Conservation (phyloP, 2,888 invertebrate species). For the Escarpia spicata region DNA sequence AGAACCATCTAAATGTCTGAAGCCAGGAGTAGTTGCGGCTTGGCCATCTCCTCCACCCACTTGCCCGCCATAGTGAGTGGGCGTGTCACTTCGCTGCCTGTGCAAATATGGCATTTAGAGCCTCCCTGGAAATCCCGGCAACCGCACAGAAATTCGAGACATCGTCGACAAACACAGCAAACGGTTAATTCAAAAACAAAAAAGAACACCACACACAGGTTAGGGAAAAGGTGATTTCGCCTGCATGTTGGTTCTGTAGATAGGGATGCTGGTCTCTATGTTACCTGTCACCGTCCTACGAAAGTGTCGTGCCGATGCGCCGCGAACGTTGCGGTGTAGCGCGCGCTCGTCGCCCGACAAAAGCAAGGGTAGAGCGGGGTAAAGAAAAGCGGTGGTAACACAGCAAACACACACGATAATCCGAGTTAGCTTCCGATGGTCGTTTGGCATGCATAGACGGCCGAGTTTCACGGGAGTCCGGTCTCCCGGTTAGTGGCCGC, state of each 20-base stretch:
- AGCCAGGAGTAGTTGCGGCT: neutral
- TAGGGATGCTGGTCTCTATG: neutral
- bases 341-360: neutral
- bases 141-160: neutral
- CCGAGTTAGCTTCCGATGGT: slow-evolving; percentile 10
- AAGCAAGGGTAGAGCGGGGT: slow-evolving; percentile 6
- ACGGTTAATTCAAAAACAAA: neutral
- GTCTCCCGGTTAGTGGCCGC: neutral
- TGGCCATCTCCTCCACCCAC: neutral
- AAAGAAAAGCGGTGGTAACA: neutral
- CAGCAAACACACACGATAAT: slow-evolving; percentile 16
- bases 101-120: neutral
- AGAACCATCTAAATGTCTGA: neutral
- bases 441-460: neutral
- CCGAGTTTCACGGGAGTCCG: neutral
- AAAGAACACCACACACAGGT: slow-evolving; percentile 7
- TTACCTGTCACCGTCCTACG: neutral
- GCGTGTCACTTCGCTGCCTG: neutral
- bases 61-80: neutral
- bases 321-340: neutral
- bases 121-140: neutral
- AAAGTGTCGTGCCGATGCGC: neutral
- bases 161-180: neutral
- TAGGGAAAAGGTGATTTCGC: neutral
- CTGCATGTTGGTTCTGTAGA: neutral